A percentile compares a stretch with the other conserved stretches of the same genome.
Conservation (phyloP, 2,888 invertebrate species). For the Brenthis daphne region DNA sequence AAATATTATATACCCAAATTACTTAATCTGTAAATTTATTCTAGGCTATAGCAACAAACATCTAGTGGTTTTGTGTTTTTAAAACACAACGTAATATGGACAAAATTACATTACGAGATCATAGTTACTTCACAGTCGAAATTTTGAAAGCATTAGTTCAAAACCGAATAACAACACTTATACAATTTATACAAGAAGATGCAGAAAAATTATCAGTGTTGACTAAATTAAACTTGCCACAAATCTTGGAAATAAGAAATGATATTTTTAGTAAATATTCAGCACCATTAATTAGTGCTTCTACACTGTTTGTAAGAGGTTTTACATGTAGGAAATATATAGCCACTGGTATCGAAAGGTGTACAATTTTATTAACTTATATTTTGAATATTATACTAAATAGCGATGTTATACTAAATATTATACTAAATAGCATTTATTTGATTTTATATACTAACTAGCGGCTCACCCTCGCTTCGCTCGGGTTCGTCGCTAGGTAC, state of each 20-base stretch:
- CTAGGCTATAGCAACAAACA: too few species aligned
- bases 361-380: constrained; percentile 20
- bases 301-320: constrained; percentile 53
- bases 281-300: constrained; percentile 62
- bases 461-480: too few species aligned
- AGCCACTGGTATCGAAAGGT: constrained; percentile 80
- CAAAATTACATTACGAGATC: constrained; percentile 52
- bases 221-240: constrained; percentile 74
- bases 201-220: constrained; percentile 74
- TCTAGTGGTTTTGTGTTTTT: not conserved
- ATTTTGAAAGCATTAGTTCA: constrained; percentile 70
- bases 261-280: constrained; percentile 77
- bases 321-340: constrained; percentile 55
- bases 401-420: not conserved
- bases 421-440: not conserved
- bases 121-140: constrained; percentile 60
- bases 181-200: constrained; percentile 83
- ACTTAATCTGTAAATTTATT: too few species aligned
- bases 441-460: too few species aligned
- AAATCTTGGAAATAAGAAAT: constrained; percentile 64
- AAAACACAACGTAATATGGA: constrained; percentile 48
- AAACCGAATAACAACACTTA: constrained; percentile 78
- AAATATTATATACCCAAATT: too few species aligned
- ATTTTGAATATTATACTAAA: not conserved
- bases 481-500: too few species aligned